Conservation (phyloP, 2,888 invertebrate genomes). For the Hypercompe scribonia region DNA sequence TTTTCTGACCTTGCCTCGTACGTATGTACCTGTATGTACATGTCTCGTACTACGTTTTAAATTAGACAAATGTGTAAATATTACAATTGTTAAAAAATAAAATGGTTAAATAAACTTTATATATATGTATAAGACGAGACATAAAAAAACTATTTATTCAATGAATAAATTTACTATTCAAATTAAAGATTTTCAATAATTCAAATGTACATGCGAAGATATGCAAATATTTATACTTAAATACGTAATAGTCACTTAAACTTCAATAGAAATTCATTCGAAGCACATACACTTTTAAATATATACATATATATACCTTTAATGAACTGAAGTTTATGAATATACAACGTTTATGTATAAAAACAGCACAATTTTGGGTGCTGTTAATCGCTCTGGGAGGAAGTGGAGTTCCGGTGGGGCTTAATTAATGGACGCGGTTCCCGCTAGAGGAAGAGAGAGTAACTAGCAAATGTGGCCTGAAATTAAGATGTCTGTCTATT, state of each 20-base stretch:
- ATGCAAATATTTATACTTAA: conserved; percentile 5
- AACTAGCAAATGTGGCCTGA: conserved; percentile 17
- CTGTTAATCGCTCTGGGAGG: conserved; percentile 48
- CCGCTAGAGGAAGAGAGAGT: conserved; percentile 24
- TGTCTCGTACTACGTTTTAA: background rate
- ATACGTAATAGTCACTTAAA: background rate
- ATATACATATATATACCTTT: conserved; percentile 2
- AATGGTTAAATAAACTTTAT: background rate
- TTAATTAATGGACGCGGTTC: conserved; percentile 49
- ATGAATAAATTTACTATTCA: background rate
- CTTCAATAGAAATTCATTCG: background rate
- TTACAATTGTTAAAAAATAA: background rate
- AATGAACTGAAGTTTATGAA: conserved; percentile 3
- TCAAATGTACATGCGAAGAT: background rate
- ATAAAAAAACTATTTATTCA: background rate
- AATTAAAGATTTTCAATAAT: background rate
- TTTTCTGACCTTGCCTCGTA: background rate
- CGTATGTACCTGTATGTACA: background rate
- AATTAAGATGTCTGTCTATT: conserved; percentile 7
- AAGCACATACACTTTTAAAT: background rate
- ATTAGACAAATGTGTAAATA: background rate
- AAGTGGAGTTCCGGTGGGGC: conserved; percentile 54
- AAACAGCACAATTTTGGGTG: conserved; percentile 42
- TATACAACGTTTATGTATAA: conserved; percentile 23
- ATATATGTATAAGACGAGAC: background rate